These are phyloP conservation scores for Seriola dumerili DNA, from an alignment of 2,113 vertebrate genomes.

Conservation along the genomic window DNA sequence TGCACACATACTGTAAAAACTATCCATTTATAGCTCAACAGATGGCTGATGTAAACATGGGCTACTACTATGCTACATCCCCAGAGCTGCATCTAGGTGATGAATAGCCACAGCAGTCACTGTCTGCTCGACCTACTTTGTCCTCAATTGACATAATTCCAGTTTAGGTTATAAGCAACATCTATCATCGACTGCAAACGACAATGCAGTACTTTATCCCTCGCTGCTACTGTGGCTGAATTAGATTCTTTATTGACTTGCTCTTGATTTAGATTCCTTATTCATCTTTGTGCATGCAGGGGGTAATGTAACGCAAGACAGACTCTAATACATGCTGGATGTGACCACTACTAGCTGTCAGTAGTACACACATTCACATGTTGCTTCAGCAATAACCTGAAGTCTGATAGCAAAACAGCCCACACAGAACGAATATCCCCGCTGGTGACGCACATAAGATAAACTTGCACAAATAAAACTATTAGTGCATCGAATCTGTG, in stretches of 20 bases:
- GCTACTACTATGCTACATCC: conserved; percentile 56
- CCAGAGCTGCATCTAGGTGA: conserved; percentile 58
- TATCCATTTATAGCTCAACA: conserved; percentile 62
- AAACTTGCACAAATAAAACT: background rate
- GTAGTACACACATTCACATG: background rate
- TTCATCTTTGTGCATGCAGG: conserved; percentile 9
- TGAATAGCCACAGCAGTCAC: conserved; percentile 67
- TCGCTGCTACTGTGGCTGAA: background rate
- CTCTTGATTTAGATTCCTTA: conserved; percentile 38
- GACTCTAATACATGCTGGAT: conserved; percentile 22
- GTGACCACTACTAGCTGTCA: conserved; percentile 5
- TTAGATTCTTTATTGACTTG: conserved; percentile 37
- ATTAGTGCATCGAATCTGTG: background rate
- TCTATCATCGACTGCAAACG: conserved; percentile 61
- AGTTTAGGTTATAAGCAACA: conserved; percentile 63
- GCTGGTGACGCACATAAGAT: background rate
- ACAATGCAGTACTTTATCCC: conserved; percentile 29
- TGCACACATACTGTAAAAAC: conserved; percentile 5
- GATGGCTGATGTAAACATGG: conserved; percentile 64
- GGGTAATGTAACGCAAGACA: conserved; percentile 9
- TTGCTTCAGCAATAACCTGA: conserved; percentile 8
- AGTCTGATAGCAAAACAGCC: background rate
- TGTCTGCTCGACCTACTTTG: conserved; percentile 72
- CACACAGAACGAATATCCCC: background rate
- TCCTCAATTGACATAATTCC: conserved; percentile 75